Base-by-base conservation (phyloP, 2,888 invertebrate species). In the Drymonia ruficornis region DNA sequence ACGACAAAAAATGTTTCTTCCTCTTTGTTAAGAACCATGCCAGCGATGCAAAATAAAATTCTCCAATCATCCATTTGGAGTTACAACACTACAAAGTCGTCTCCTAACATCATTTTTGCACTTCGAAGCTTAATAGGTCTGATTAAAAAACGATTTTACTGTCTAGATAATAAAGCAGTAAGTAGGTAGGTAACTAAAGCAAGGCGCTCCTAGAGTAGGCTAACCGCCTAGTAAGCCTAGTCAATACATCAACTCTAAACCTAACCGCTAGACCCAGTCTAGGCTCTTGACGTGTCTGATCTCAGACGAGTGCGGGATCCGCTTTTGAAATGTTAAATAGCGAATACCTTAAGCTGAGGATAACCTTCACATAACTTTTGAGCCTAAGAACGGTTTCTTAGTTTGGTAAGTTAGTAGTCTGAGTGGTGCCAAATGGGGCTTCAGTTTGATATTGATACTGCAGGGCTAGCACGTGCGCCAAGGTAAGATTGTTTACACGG, bases 291-390 rank as follows among this genome's bases (percentile, higher is more conserved):
- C 36, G 36, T n/a, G 13, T 36, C 13, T 36, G n/a, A 36, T 13
- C 36, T 36, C n/a, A 36, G n/a, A 36, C 50, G 11, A 36, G 36
- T 36, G 58, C 59, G 55, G 67, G 66, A 56, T 50, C 56, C 59
- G 51, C 52, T 56, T 68, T 62, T 60, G 60, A 60, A 53, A 65
- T 57, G 55, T 59, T 65, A 47, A 58, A 63, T 56, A 48, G 55
- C 55, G 55, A n/a, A n/a, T n/a, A 53, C 50, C 67, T 49, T 51
- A 56, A 56, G 50, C 47, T 42, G 46, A 52, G 46, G 12, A 36
- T 15, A 9, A 40, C 49, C 28, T 49, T 38, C 38, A 19, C n/a
- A 15, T 13, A 49, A 42, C 42, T n/a, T 36, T 36, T 36, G 36
- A 36, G 36, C 36, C 6, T 36, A 13, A 36, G 34, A 36, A 36